Conservation (phyloP, 2,113 vertebrate species). For the Myrmophylax atrothorax region DNA sequence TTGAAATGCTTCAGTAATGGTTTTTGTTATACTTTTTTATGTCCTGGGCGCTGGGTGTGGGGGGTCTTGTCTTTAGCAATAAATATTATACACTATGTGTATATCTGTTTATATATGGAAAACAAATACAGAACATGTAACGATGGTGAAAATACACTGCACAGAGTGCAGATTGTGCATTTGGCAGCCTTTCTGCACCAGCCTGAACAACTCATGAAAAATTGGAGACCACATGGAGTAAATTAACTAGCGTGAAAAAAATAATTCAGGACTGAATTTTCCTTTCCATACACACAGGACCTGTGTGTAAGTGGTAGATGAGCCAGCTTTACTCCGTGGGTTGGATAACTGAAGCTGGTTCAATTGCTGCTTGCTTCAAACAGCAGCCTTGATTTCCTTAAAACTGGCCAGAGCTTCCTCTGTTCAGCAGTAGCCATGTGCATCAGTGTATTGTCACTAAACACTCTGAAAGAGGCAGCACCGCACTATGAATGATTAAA, state of each 20-base stretch:
- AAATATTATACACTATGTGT: slow-evolving; percentile 67
- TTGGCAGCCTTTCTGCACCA: neutral
- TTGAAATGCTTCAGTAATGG: neutral
- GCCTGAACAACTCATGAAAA: neutral
- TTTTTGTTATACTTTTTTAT: neutral
- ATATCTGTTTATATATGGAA: slow-evolving; percentile 49
- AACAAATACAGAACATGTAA: neutral
- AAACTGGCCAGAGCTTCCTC: neutral
- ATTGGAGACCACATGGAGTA: neutral
- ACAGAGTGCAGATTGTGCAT: neutral
- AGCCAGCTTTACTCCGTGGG: neutral
- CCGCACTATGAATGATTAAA: neutral
- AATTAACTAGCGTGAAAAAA: neutral
- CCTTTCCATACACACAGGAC: neutral
- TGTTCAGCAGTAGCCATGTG: neutral
- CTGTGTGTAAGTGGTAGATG: neutral
- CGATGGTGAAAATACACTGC: slow-evolving; percentile 49
- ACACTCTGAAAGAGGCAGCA: slow-evolving; percentile 9
- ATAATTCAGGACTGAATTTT: neutral
- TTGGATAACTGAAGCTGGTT: neutral
- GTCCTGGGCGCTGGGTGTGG: neutral
- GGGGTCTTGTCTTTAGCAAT: slow-evolving; percentile 46
- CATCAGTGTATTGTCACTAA: slow-evolving; percentile 39
- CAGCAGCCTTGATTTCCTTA: neutral
- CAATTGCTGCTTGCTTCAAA: neutral